Evolutionary conservation across 37 sponge, comb jelly and placozoan species (phyloP), one percentile per base, ranked within the genome.

Genomic region (Petrosia ficiformis): DNA sequence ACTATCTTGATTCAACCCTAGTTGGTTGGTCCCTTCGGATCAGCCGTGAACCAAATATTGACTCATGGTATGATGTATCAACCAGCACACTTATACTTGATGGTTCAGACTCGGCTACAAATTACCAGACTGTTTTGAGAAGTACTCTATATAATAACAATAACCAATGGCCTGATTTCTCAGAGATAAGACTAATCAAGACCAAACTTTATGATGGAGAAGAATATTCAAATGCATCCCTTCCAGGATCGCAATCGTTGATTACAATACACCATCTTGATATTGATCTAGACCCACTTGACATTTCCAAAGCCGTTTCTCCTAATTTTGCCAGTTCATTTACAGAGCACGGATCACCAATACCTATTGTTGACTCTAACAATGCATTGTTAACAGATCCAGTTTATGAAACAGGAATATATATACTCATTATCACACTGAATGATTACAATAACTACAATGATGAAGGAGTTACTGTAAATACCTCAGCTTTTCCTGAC

Each of bases 41-140:
- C 6, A 70, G 86, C 43, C 67, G 92, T 14, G 96, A 95, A 59
- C 96, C 96, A 57, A 95, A 95, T 70, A 82, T 95, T 40, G 84
- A 88, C 70, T 2, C 71, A 4, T 1, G 39, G 42, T 95, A 82
- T 38, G 40, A 91, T 36, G 10, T 66, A 57, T n/a, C 42, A 34
- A 65, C 66, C 14, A 73, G 67, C 25, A 72, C 39, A 6, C 81
- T 95, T 39, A 66, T 58, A 0, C 77, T 95, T 22, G 59, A 73
- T 21, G 96, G 96, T 32, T 44, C 58, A 34, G 96, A 95, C 77
- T 91, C 92, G 24, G 36, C 86, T 22, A 65, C 26, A 28, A 95
- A 88, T 80, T 95, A 95, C 81, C 59, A 81, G 64, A 68, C 59
- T 25, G 84, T 95, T 25, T 43, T 95, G 36, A 65, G 71, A 33